Evolutionary conservation across 2,888 invertebrate genomes (phyloP).

Genomic region (Drosophila pseudotakahashii): DNA sequence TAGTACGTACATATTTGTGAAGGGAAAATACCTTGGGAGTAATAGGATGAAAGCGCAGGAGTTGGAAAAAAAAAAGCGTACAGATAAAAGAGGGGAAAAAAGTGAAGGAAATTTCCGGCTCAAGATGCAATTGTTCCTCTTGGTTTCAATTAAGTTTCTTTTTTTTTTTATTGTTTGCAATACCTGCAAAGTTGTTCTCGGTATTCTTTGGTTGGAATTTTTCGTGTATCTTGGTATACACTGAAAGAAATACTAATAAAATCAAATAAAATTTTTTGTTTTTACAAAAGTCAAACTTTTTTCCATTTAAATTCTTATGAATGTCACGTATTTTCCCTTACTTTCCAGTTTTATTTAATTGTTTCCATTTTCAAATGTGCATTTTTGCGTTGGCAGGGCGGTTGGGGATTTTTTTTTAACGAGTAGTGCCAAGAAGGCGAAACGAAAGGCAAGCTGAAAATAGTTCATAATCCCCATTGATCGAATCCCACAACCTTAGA

Average conservation of each 20-base stretch:
- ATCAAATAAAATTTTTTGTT: too few species aligned
- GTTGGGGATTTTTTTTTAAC: neutral
- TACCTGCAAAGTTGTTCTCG: conserved; percentile 3
- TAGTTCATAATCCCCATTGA: conserved; percentile 76
- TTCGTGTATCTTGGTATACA: neutral
- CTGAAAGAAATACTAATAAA: conserved; percentile 1
- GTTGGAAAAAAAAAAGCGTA: neutral
- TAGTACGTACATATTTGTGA: neutral
- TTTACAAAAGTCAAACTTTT: neutral
- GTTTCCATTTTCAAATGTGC: neutral
- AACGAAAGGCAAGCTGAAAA: conserved; percentile 55
- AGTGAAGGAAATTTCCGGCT: conserved; percentile 21
- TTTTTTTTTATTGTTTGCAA: conserved; percentile 5
- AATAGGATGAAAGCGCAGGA: conserved; percentile 2
- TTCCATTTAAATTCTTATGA: neutral
- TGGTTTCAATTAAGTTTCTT: neutral
- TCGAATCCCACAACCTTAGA: conserved; percentile 40
- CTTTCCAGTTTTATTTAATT: neutral
- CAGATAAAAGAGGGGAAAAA: neutral
- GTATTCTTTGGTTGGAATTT: neutral
- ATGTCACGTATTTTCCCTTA: neutral
- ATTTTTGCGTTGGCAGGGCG: neutral
- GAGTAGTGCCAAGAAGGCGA: conserved; percentile 23
- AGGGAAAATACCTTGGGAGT: conserved; percentile 2
- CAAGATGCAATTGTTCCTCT: conserved; percentile 8